Conservation (phyloP, 2,797 vertebrate species). For the Falco biarmicus region DNA sequence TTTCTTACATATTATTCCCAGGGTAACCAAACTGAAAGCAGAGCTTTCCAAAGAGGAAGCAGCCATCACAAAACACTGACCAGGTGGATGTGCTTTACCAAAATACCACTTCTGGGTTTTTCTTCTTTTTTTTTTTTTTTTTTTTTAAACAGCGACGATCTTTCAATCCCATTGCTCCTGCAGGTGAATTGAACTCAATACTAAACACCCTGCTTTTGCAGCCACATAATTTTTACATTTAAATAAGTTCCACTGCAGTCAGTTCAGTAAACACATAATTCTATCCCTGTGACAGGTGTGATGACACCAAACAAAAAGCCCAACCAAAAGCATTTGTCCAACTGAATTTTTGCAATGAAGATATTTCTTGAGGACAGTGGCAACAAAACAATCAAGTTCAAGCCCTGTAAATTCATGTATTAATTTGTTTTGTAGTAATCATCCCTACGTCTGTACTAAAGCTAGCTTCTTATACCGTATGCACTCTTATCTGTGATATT, state of each 20-base stretch:
- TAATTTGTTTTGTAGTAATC: background rate
- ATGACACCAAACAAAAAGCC: background rate
- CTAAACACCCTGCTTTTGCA: background rate
- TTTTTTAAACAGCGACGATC: background rate
- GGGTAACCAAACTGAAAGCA: slow-evolving; percentile 52
- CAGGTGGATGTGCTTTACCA: slow-evolving; percentile 5
- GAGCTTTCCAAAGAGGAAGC: slow-evolving; percentile 56
- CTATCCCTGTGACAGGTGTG: background rate
- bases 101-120: background rate
- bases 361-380: background rate
- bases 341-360: background rate
- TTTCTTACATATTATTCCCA: slow-evolving; percentile 46
- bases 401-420: background rate
- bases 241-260: background rate
- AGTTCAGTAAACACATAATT: background rate
- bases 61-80: slow-evolving; percentile 1
- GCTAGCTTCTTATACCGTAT: slow-evolving; percentile 9
- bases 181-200: background rate
- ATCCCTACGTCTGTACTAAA: background rate
- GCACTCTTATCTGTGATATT: slow-evolving; percentile 6
- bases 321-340: background rate
- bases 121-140: background rate
- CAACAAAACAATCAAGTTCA: background rate
- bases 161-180: background rate
- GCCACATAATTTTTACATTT: background rate